phyloP scores from a whole-genome alignment of 2,888 invertebrate genomes.

The Ichneumoninae sp. region DNA sequence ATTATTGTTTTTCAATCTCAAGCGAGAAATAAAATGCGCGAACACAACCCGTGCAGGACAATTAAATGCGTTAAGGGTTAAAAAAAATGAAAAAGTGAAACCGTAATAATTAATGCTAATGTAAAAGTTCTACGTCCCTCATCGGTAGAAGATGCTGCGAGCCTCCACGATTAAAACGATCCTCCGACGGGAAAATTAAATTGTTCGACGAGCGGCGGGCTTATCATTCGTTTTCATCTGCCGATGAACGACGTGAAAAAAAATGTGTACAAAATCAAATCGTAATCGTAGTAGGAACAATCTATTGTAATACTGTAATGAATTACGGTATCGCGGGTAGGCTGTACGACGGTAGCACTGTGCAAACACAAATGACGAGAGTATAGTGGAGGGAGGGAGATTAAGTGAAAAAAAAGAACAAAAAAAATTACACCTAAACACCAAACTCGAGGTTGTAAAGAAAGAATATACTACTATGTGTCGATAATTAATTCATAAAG shows the following conservation, averaged over 20 bases:
- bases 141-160: conserved; percentile 43
- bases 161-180: not conserved
- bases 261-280: conserved; percentile 77
- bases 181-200: not conserved
- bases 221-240: conserved; percentile 70
- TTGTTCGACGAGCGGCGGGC: conserved; percentile 5
- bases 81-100: conserved; percentile 29
- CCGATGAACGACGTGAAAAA: conserved; percentile 72
- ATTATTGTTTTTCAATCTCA: conserved; percentile 1
- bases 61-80: conserved; percentile 60
- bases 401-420: conserved; percentile 42
- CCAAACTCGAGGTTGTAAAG: conserved; percentile 80
- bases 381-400: not conserved
- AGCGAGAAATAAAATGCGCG: conserved; percentile 56
- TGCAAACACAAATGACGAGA: conserved; percentile 69
- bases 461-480: conserved; percentile 69
- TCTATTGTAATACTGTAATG: conserved; percentile 71
- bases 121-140: conserved; percentile 43
- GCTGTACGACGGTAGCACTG: conserved; percentile 67
- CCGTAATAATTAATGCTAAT: conserved; percentile 41
- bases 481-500: conserved; percentile 77
- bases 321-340: conserved; percentile 13
- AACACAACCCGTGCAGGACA: conserved; percentile 53
- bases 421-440: conserved; percentile 52
- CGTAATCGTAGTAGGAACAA: conserved; percentile 79